Evolutionary conservation across 1,140 invertebrate genomes (phyloP).

Genomic region (Heliconius melpomene): DNA sequence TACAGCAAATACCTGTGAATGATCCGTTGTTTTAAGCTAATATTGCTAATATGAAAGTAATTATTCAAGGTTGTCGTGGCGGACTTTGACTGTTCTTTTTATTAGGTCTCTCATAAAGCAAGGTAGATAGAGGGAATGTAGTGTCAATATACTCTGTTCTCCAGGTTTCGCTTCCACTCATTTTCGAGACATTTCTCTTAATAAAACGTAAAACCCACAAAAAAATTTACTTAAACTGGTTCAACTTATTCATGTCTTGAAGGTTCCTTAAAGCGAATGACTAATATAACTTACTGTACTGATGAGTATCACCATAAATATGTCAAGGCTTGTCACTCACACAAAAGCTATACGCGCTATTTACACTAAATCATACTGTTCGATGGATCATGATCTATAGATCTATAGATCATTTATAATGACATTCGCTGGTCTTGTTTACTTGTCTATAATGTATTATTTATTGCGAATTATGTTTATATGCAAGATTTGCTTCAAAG

Average conservation of each 20-base stretch:
- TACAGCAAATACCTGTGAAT: background rate
- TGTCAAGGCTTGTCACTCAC: constrained; percentile 28
- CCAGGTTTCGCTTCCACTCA: no score
- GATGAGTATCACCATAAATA: constrained; percentile 28
- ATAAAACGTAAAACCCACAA: background rate
- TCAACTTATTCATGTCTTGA: background rate
- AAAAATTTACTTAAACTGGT: background rate
- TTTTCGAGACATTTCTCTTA: no score
- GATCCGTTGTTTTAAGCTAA: background rate
- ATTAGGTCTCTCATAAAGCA: no score
- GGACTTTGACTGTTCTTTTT: no score
- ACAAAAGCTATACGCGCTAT: constrained; percentile 18
- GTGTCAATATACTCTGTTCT: no score
- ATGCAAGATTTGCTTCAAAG: background rate
- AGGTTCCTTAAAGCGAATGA: constrained; percentile 1
- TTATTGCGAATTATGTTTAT: background rate
- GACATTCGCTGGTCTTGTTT: constrained; percentile 2
- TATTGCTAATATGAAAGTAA: background rate
- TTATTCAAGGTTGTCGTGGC: background rate
- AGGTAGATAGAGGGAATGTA: no score
- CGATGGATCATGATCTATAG: constrained; percentile 10
- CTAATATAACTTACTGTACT: constrained; percentile 24
- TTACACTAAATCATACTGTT: constrained; percentile 9
- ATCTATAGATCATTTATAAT: constrained; percentile 11
- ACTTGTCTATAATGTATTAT: constrained; percentile 9